Evolutionary conservation across 2,113 vertebrate species (phyloP), one percentile per base, ranked within the genome.

Genomic region (Callopanchax toddi): DNA sequence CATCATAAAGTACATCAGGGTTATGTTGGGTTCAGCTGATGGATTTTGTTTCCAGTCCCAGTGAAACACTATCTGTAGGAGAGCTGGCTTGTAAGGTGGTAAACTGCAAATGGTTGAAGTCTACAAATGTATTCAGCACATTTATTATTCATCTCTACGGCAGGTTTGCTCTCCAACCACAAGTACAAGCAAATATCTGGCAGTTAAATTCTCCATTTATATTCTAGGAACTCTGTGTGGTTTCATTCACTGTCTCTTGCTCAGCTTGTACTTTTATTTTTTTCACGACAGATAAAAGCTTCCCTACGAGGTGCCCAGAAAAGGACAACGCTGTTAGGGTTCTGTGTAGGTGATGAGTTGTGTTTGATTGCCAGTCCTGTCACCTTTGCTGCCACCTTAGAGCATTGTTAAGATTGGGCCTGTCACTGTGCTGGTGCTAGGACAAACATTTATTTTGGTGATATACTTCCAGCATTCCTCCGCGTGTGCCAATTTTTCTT

Each of bases 391-490:
- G 73, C 62, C 61, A 66, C 73, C 76, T 74, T 20, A 44, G 57
- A 80, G 66, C 48, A 48, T 36, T 50, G 56, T 64, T 71, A 56
- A 53, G 76, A 82, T 84, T 71, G 69, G n/a, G 43, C 48, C 66
- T 83, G 82, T 81, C 76, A 67, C 71, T 26, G 56, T 23, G 48
- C 52, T n/a, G 65, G 20, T 45, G 34, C 21, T 48, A 68, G 53
- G 80, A 61, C n/a, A 70, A 63, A 55, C 78, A 84, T 86, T 83
- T 68, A 74, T 88, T 85, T 67, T 73, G 50, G 46, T 73, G 81
- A 88, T 80, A 54, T 60, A 81, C 65, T 82, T 42, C 64, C 36
- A 56, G 68, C 43, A 0, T 62, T 57, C 63, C 55, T 71, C 66
- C 11, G 4, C 51, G 26, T 70, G 76, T 71, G 66, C 13, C 74